Percentiles rank a stretch among this genome's conserved stretches.
phyloP scores from a whole-genome alignment of 2,888 invertebrate genomes.

The Oscheius sp. region DNA sequence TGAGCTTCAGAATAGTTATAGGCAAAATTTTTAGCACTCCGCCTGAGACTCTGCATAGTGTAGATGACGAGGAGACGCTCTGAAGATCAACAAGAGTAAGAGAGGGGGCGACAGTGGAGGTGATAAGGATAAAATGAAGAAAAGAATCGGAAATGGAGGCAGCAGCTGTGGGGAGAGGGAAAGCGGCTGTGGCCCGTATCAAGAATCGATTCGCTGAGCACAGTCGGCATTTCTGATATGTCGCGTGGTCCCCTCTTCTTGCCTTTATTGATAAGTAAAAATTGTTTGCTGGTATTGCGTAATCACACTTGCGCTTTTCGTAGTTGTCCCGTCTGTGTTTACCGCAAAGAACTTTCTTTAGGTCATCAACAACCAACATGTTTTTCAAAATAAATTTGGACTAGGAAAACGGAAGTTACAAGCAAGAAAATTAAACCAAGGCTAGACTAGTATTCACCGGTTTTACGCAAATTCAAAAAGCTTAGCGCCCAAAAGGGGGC shows the following conservation, averaged over 20 bases:
- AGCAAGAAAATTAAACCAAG: background rate
- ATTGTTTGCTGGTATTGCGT: too few species aligned
- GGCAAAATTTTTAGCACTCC: conserved; percentile 35
- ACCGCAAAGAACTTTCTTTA: too few species aligned
- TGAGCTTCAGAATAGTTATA: conserved; percentile 37
- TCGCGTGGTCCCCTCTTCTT: background rate
- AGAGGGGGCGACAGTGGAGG: background rate
- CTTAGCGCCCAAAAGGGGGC: background rate
- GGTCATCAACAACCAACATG: too few species aligned
- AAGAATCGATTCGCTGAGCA: conserved; percentile 20
- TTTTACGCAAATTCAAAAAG: conserved; percentile 16
- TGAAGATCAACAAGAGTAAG: conserved; percentile 6
- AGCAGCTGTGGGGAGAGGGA: conserved; percentile 27
- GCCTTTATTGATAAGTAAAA: background rate
- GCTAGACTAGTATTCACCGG: background rate
- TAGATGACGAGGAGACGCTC: background rate
- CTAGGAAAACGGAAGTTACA: background rate
- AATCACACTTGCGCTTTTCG: conserved; percentile 2
- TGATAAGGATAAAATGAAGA: conserved; percentile 20
- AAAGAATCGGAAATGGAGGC: background rate
- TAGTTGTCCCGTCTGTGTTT: too few species aligned
- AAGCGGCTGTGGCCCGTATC: conserved; percentile 28
- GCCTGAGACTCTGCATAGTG: conserved; percentile 25
- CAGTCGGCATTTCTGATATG: conserved; percentile 29
- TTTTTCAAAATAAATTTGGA: background rate